These are phyloP conservation scores for Masnerella sp. DNA, from an alignment of 2,888 invertebrate genomes.

Conservation along the genomic window DNA sequence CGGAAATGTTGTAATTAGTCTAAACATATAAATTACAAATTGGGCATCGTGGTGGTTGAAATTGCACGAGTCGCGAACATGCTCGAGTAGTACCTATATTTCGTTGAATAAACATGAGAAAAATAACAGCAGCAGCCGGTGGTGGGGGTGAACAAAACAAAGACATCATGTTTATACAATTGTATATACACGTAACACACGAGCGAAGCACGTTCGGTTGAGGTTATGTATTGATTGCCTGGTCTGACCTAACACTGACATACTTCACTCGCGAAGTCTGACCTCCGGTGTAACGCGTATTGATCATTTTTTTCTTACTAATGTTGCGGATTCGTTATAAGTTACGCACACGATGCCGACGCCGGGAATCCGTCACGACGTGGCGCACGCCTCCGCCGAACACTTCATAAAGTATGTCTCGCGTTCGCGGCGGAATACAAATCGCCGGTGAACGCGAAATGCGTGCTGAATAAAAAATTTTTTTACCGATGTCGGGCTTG, in stretches of 20 bases:
- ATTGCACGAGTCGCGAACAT: constrained; percentile 4
- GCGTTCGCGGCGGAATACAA: constrained; percentile 17
- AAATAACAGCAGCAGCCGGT: constrained; percentile 14
- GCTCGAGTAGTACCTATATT: constrained; percentile 6
- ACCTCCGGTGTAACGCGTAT: constrained; percentile 67
- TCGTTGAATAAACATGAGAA: constrained; percentile 37
- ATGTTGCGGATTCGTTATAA: constrained; percentile 40
- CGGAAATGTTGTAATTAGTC: constrained; percentile 12
- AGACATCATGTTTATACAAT: constrained; percentile 49
- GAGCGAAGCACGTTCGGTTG: constrained; percentile 59
- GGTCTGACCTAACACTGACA: constrained; percentile 77
- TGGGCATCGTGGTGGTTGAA: constrained; percentile 8
- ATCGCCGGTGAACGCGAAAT: constrained; percentile 2
- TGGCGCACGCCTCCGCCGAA: constrained; percentile 12
- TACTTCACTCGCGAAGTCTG: constrained; percentile 70
- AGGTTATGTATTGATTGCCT: constrained; percentile 73
- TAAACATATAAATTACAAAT: too few relatives aligned
- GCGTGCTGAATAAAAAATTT: constrained; percentile 33
- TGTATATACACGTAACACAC: constrained; percentile 28
- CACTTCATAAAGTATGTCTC: constrained; percentile 21
- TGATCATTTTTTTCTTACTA: constrained; percentile 59
- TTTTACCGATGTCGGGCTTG: constrained; percentile 8
- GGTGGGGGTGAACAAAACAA: constrained; percentile 52
- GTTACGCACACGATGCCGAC: constrained; percentile 31
- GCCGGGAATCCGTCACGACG: constrained; percentile 29